Conservation (phyloP, 2,113 vertebrate species). For the Echinops telfairi region DNA sequence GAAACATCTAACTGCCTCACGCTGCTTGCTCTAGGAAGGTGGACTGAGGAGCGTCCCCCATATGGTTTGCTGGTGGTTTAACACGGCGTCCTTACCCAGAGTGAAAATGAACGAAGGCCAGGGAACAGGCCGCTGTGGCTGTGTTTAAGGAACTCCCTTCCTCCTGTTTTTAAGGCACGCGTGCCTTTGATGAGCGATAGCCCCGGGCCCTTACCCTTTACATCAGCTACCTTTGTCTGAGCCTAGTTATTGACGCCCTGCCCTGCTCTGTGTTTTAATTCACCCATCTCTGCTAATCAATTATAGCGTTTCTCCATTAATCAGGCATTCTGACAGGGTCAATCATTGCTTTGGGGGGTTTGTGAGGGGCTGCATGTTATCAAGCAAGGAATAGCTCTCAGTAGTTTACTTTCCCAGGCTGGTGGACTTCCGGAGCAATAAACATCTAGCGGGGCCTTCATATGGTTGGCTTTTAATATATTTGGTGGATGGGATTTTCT, state of each 20-base stretch:
- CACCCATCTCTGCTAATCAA: constrained; percentile 97
- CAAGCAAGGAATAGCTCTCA: constrained; percentile 75
- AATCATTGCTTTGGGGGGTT: constrained; percentile 91
- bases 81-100: constrained; percentile 92
- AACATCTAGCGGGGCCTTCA: constrained; percentile 81
- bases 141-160: constrained; percentile 81
- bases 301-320: constrained; percentile 98
- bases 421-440: constrained; percentile 78
- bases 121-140: constrained; percentile 85
- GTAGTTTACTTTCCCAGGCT: constrained; percentile 85
- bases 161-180: constrained; percentile 85
- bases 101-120: constrained; percentile 89
- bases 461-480: constrained; percentile 57
- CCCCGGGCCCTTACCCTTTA: constrained; percentile 96
- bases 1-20: constrained; percentile 90
- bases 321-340: constrained; percentile 94
- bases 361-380: constrained; percentile 87
- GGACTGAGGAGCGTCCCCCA: constrained; percentile 89
- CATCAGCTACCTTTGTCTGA: constrained; percentile 92
- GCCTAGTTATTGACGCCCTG: constrained; percentile 94
- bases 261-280: constrained; percentile 92
- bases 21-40: constrained; percentile 93
- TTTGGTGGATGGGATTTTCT: constrained; percentile 67
- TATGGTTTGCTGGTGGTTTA: constrained; percentile 94
- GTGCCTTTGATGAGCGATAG: constrained; percentile 95